These are phyloP conservation scores for Pimpla rufipes DNA, from an alignment of 2,888 invertebrate species.

Conservation along the genomic window DNA sequence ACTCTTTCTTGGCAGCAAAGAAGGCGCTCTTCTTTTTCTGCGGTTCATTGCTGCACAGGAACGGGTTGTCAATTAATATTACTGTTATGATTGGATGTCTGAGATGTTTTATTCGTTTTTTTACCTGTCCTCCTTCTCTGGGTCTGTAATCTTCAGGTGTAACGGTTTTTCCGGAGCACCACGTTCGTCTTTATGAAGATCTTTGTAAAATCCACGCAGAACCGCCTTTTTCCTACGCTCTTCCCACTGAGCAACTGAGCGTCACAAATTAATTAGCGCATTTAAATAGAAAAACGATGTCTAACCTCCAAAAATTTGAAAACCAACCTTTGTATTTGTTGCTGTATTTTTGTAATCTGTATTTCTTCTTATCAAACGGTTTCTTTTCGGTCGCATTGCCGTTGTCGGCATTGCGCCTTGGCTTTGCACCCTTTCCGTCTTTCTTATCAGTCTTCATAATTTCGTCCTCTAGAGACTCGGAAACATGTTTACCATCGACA, in stretches of 20 bases:
- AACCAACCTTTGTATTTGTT: conserved; percentile 88
- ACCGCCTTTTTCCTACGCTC: conserved; percentile 88
- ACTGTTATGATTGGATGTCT: neutral
- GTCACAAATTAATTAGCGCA: conserved; percentile 52
- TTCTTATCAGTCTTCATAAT: conserved; percentile 55
- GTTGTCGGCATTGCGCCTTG: conserved; percentile 21
- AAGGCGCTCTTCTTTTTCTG: conserved; percentile 83
- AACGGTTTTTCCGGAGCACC: conserved; percentile 73
- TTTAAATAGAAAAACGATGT: conserved; percentile 35
- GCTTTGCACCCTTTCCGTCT: conserved; percentile 13
- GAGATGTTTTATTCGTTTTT: neutral
- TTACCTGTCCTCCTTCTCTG: conserved; percentile 32
- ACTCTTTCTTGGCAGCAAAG: conserved; percentile 87
- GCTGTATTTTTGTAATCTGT: conserved; percentile 89
- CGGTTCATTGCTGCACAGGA: conserved; percentile 58
- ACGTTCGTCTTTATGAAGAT: conserved; percentile 86
- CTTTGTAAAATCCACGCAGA: conserved; percentile 87
- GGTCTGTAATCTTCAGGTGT: conserved; percentile 15
- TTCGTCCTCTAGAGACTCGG: neutral
- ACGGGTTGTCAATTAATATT: neutral
- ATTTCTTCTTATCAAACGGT: conserved; percentile 90
- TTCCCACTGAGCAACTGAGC: conserved; percentile 88
- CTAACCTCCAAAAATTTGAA: conserved; percentile 70
- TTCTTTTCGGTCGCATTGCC: conserved; percentile 84
- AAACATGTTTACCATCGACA: conserved; percentile 49